These are phyloP conservation scores for Sericinus montela DNA, from an alignment of 2,888 invertebrate species.

Conservation along the genomic window DNA sequence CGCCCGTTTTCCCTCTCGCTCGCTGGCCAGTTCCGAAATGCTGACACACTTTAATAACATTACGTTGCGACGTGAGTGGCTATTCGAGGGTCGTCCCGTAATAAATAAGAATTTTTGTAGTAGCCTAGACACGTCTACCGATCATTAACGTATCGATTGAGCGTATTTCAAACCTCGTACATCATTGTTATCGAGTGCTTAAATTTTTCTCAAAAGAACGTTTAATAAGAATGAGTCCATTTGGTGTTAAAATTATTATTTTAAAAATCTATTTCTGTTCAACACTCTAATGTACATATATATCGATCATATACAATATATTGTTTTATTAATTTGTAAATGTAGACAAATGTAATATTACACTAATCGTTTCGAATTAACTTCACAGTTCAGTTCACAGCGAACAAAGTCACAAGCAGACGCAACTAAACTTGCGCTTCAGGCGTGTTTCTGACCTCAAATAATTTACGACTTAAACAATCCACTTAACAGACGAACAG, in stretches of 20 bases:
- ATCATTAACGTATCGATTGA: constrained; percentile 64
- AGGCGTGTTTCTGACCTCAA: constrained; percentile 58
- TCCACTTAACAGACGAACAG: constrained; percentile 52
- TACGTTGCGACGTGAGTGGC: constrained; percentile 71
- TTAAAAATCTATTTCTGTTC: too few species aligned
- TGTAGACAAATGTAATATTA: too few species aligned
- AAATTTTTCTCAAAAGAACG: background rate
- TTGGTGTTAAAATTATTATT: too few species aligned
- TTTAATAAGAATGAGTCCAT: too few species aligned
- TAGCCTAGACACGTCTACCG: constrained; percentile 58
- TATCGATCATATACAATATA: too few species aligned
- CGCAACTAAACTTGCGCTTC: constrained; percentile 45
- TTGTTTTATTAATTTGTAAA: too few species aligned
- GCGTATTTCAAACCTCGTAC: constrained; percentile 61
- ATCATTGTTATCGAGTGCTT: constrained; percentile 43
- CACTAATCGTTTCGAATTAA: constrained; percentile 42
- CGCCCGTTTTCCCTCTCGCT: constrained; percentile 41
- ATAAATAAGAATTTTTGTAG: constrained; percentile 73
- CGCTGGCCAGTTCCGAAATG: constrained; percentile 59
- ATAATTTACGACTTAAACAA: constrained; percentile 66
- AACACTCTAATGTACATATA: too few species aligned
- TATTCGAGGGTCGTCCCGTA: constrained; percentile 67
- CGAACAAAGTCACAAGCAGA: constrained; percentile 56
- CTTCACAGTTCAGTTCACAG: constrained; percentile 43
- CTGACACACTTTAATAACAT: constrained; percentile 79